Conservation (phyloP, 1,140 invertebrate species). For the Ostrea edulis region DNA sequence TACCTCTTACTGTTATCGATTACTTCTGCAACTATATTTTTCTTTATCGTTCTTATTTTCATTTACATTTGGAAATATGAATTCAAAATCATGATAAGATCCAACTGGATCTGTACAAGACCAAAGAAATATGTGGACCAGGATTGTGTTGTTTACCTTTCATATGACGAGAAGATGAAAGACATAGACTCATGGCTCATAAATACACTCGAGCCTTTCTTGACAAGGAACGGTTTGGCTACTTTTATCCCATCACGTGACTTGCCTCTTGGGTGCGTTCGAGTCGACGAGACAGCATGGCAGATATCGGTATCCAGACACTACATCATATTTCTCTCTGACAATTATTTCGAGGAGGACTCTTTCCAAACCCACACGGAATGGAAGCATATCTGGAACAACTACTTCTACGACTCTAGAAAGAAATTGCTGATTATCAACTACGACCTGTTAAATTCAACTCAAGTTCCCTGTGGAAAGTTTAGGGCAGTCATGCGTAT, state of each 20-base stretch:
- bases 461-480: background rate
- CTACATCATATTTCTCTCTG: background rate
- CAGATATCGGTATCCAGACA: background rate
- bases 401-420: background rate
- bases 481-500: background rate
- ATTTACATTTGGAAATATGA: background rate
- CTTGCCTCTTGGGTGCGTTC: background rate
- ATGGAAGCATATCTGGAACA: background rate
- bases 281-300: background rate
- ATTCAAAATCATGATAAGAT: background rate
- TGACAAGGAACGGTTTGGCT: background rate
- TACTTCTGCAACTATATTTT: background rate
- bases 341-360: background rate
- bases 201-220: background rate
- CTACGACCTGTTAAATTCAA: background rate
- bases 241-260: background rate
- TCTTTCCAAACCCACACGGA: background rate
- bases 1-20: background rate
- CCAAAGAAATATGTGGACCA: background rate
- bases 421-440: background rate
- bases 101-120: background rate
- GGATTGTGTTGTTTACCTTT: background rate
- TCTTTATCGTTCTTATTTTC: background rate
- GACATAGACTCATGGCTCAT: background rate
- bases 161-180: background rate